Evolutionary conservation across 2,797 vertebrate species (phyloP), one percentile per base, ranked within the genome.

Genomic region (Leptatherina wallacei): DNA sequence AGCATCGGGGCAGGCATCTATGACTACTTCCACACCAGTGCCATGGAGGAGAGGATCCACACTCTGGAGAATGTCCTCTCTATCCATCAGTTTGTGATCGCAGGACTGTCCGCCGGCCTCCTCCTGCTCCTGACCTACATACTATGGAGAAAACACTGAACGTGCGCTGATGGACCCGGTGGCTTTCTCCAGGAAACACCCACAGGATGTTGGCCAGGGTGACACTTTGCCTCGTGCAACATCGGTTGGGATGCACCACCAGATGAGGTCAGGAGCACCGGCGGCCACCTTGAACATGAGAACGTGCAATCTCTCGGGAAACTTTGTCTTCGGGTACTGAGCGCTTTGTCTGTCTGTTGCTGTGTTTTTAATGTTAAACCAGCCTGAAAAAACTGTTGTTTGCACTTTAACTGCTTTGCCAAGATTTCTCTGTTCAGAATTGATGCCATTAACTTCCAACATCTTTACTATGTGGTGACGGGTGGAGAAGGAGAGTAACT

Each of bases 1-100:
- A 95, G 94, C 88, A 94, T 95, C 3, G 82, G 84, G 1, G 93
- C 91, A 0, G 94, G 92, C 27, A 60, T 95, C 75, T 95, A 95
- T 6, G 95, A 95, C 90, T 95, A 95, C 90, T 90, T 95, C 80
- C 89, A 95, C 87, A 95, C 94, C 78, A 95, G 87, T 0, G 94
- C 94, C 80, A 95, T 95, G 93, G 95, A 95, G 88, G 91, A 95
- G 84, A 87, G 94, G 86, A 95, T 95, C 75, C 90, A 94, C 84
- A 85, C 91, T 0, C 89, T 95, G 85, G 95, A 95, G 71, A 94
- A 91, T 11, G 91, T 88, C 65, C 85, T 95, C 56, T 87, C 88
- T 3, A 87, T 95, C 66, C 95, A 95, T 78, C 93, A 95, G 90
- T 92, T 87, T 64, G 85, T 95, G 64, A 95, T 95, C 0, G 89